A percentile compares a stretch with the other conserved stretches of the same genome.
Evolutionary conservation across 2,797 vertebrate species (phyloP).

Genomic region (Varecia variegata): DNA sequence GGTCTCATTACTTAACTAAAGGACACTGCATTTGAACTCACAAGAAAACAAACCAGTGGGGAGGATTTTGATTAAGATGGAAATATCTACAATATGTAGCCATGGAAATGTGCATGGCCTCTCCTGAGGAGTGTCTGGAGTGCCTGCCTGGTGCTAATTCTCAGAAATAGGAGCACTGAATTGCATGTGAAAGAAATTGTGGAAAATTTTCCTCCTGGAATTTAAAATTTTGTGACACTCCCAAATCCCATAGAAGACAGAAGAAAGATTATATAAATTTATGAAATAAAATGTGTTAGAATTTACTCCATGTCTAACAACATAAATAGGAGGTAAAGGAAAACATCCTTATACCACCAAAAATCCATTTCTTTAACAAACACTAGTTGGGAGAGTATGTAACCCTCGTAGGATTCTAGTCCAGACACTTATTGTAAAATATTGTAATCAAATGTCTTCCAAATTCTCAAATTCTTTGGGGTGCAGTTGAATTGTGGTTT

Average conservation of each 20-base stretch:
- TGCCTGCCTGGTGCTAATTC: background rate
- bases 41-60: background rate
- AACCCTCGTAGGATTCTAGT: background rate
- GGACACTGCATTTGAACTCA: background rate
- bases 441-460: background rate
- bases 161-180: background rate
- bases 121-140: background rate
- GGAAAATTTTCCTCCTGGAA: background rate
- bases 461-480: slow-evolving; percentile 3
- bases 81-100: background rate
- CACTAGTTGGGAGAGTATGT: background rate
- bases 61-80: background rate
- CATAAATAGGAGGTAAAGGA: slow-evolving; percentile 12
- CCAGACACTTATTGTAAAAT: background rate
- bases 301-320: slow-evolving; percentile 24
- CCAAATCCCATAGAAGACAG: background rate
- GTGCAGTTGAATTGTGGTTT: background rate
- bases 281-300: background rate
- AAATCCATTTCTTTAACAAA: background rate
- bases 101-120: background rate
- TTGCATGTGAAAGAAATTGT: slow-evolving; percentile 31
- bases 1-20: background rate
- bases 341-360: background rate
- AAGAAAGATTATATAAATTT: background rate
- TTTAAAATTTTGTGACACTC: slow-evolving; percentile 37